Base-by-base conservation (phyloP, 2,888 invertebrate species). In the Lypha dubia region DNA sequence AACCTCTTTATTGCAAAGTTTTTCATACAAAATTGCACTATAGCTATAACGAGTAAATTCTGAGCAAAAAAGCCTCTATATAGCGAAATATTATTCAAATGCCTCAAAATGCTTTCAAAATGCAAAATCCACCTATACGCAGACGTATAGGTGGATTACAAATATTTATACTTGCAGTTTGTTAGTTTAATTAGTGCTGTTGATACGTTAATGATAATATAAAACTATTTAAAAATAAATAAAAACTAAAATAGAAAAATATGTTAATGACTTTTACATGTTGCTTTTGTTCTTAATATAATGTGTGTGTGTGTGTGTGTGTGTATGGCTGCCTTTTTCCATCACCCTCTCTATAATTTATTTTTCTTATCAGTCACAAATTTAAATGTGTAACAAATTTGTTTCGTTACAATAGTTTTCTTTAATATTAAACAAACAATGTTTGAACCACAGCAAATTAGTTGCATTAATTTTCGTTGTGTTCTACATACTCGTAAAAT, bases 331-430 rank as follows among this genome's bases (percentile, higher is more conserved):
- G 4, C 15, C 20, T 13, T 38, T 75, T 20, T 70, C 11, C 28
- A 1, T 63, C 44, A 1, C 20, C 41, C 56, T 38, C 41, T 62
- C 49, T 76, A 35, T n/a, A 63, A 63, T 3, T 32, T 32, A 6
- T 32, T 11, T 38, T 44, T 44, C 79, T 80, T 80, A 80, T 80
- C 75, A 71, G 49, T 60, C 41, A 84, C 71, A 79, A 75, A 83
- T 83, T 79, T 70, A 28, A 63, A 79, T 79, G 58, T 77, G 68
- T 67, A 79, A 83, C 83, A 75, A 83, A 84, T 84, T 79, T 67
- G 70, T 84, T 75, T 75, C 56, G 35, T 65, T 79, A 60, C 28
- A 70, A 60, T 65, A 24, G 5, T 51, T 65, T 41, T 65, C 22
- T 46, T 22, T 15, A 46, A 35, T 32, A 38, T 38, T 11, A 46